These are phyloP conservation scores for Ceyx melanurus DNA, from an alignment of 2,113 vertebrate genomes.

Conservation along the genomic window DNA sequence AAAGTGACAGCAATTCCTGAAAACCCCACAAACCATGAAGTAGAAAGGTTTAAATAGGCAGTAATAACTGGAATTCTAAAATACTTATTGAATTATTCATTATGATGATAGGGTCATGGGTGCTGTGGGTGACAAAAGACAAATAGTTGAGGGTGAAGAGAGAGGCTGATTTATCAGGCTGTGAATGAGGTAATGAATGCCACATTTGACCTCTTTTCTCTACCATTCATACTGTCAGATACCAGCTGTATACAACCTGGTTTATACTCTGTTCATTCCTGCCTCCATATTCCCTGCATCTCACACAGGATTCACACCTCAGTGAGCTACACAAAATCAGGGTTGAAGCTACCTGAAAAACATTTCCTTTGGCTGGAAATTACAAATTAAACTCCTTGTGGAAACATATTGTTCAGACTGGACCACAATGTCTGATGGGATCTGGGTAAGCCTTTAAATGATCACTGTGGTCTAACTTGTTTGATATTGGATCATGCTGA, in stretches of 20 bases:
- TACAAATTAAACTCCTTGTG: not conserved
- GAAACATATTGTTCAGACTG: not conserved
- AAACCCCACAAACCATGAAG: not conserved
- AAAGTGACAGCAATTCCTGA: not conserved
- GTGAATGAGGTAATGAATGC: not conserved
- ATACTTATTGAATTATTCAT: slow-evolving; percentile 13
- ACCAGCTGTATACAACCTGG: not conserved
- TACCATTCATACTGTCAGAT: not conserved
- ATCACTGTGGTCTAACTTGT: not conserved
- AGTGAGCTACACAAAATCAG: not conserved
- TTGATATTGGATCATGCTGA: not conserved
- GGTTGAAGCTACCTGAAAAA: not conserved
- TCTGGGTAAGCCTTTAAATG: not conserved
- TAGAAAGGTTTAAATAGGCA: not conserved
- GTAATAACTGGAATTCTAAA: not conserved
- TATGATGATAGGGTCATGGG: not conserved
- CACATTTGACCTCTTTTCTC: not conserved
- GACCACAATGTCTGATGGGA: not conserved
- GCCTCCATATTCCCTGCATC: not conserved
- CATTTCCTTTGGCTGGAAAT: not conserved
- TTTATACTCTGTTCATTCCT: not conserved
- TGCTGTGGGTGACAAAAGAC: not conserved
- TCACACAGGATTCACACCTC: fast-evolving
- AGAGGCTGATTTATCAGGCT: not conserved
- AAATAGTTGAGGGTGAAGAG: not conserved